phyloP scores from a whole-genome alignment of 2,113 vertebrate genomes.

The Panthera uncia region DNA sequence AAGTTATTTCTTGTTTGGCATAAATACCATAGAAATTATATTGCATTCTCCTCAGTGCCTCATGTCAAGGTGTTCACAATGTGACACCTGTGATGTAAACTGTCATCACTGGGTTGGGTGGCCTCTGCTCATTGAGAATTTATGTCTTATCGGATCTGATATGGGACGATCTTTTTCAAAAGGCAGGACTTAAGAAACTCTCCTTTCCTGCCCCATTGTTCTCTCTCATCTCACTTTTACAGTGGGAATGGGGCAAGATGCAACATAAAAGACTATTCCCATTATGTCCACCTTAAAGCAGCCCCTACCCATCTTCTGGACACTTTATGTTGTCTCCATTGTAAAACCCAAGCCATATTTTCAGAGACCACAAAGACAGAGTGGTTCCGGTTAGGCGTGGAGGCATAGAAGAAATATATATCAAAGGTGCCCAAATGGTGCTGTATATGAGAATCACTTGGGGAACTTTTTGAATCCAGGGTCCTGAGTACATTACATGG shows the following conservation, averaged over 20 bases:
- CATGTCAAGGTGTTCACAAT: not conserved
- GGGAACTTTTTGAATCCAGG: not conserved
- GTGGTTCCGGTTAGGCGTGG: rapidly evolving
- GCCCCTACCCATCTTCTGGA: rapidly evolving
- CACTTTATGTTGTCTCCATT: not conserved
- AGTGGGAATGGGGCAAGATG: not conserved
- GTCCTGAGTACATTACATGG: not conserved
- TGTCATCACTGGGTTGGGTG: not conserved
- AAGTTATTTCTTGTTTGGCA: not conserved
- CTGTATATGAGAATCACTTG: not conserved
- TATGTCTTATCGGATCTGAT: not conserved
- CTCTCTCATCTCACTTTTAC: not conserved
- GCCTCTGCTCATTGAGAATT: not conserved
- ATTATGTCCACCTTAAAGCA: too few relatives aligned
- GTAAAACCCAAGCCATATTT: not conserved
- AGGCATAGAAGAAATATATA: not conserved
- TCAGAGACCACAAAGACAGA: not conserved
- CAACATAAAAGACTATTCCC: rapidly evolving
- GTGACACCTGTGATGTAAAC: not conserved
- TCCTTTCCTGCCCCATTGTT: not conserved
- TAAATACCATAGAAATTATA: not conserved
- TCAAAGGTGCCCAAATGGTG: not conserved
- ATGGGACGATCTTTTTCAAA: not conserved
- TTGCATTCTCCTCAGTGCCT: not conserved
- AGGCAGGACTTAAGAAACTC: not conserved